Evolutionary conservation across 2,888 invertebrate genomes (phyloP), one percentile per base, ranked within the genome.

Genomic region (Dusona sp.): DNA sequence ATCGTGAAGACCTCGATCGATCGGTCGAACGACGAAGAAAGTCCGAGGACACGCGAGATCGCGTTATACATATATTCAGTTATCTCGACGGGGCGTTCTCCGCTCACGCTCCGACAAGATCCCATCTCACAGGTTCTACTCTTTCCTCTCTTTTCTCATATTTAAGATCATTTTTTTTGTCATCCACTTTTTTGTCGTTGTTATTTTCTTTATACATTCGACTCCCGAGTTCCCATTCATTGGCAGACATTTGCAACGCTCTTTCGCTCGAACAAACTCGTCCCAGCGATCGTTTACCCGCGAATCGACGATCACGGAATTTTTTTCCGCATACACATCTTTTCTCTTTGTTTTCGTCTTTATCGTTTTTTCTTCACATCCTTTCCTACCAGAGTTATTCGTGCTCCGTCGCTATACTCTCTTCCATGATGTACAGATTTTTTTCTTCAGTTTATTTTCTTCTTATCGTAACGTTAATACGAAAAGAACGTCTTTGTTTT

Each of bases 1-100:
- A 82, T 82, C 75, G 75, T 38, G 33, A 72, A 82, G 68, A 79
- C 86, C 86, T 87, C 86, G 75, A 87, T 84, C 84, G 86, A 87
- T 87, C 84, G 84, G 75, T 65, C 77, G 77, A 73, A 74, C 36
- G 64, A 65, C 82, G 77, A 85, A 70, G 38, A 78, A 42, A 33
- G 77, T 64, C 67, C 67, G 57, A 48, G 64, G 78, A 48, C 79
- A 70, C 70, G 74, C 75, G 75, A 38, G 22, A 64, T 75, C 75
- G 22, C 29, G 29, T 48, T 25, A 36, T 65, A 65, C n/a, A 33
- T 65, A 48, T 51, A 68, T 73, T 33, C 84, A 84, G 81, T 84
- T 83, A 80, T 79, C 67, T 61, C 80, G 82, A 68, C 70, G 82
- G 79, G 85, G 79, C 85, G 84, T 79, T 75, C 74, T 72, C 87